A percentile compares a stretch with the other conserved stretches of the same genome.
phyloP scores from a whole-genome alignment of 2,888 invertebrate genomes.

The Epiblema foenella region DNA sequence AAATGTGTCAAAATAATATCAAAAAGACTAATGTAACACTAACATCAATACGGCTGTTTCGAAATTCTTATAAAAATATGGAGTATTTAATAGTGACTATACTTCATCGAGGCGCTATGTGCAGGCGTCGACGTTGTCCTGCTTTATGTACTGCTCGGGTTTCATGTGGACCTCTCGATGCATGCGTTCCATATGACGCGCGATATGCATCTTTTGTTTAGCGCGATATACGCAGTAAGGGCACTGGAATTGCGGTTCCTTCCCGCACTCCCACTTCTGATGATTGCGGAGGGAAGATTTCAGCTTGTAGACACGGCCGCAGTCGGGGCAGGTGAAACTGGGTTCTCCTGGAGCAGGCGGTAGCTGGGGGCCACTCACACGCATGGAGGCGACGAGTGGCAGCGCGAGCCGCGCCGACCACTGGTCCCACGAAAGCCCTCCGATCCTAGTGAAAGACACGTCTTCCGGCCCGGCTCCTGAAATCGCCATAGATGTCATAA shows the following conservation, averaged over 20 bases:
- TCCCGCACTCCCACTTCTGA: conserved; percentile 94
- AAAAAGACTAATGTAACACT: conserved; percentile 49
- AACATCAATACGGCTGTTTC: conserved; percentile 46
- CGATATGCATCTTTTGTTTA: conserved; percentile 94
- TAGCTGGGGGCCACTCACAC: conserved; percentile 76
- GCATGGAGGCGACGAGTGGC: conserved; percentile 86
- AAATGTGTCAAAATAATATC: conserved; percentile 47
- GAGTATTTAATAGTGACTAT: conserved; percentile 60
- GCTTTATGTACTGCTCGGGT: conserved; percentile 79
- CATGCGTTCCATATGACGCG: conserved; percentile 93
- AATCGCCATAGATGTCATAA: conserved; percentile 63
- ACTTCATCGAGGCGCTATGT: conserved; percentile 60
- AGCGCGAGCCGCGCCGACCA: conserved; percentile 91
- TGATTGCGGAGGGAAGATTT: conserved; percentile 93
- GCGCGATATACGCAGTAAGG: conserved; percentile 93
- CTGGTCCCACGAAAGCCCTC: conserved; percentile 89
- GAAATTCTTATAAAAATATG: conserved; percentile 51
- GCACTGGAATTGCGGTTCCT: conserved; percentile 93
- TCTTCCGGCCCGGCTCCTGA: conserved; percentile 78
- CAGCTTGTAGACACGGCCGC: conserved; percentile 93
- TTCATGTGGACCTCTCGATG: conserved; percentile 87
- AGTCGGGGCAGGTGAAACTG: conserved; percentile 91
- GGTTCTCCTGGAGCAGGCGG: conserved; percentile 75
- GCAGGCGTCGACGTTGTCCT: conserved; percentile 83
- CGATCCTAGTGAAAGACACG: conserved; percentile 89